A percentile compares a stretch with the other conserved stretches of the same genome.
These are phyloP conservation scores for Rhegmatorhina hoffmannsi DNA, from an alignment of 2,113 vertebrate genomes.

Conservation along the genomic window DNA sequence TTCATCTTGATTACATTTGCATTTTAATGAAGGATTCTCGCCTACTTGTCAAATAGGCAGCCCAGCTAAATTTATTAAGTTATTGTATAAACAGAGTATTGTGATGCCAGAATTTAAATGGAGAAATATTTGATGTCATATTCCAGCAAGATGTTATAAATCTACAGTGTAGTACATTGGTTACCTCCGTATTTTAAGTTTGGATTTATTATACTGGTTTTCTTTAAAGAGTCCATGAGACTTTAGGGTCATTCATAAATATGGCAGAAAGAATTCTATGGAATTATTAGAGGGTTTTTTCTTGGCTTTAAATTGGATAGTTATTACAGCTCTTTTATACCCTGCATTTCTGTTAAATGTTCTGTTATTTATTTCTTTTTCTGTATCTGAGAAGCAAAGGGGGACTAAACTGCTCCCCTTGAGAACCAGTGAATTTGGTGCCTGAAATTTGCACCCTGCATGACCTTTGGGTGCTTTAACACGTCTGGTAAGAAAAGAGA, in stretches of 20 bases:
- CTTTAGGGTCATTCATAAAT: background rate
- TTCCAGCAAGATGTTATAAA: background rate
- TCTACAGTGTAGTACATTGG: background rate
- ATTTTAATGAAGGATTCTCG: constrained; percentile 76
- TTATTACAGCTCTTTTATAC: background rate
- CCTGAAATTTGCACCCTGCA: background rate
- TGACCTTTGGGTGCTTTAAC: background rate
- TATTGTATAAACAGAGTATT: constrained; percentile 64
- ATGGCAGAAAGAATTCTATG: background rate
- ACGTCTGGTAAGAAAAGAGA: background rate
- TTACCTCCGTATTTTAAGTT: background rate
- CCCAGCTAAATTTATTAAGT: constrained; percentile 66
- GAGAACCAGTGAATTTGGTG: background rate
- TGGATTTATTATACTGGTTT: background rate
- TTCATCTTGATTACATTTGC: constrained; percentile 74
- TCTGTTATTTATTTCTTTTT: background rate
- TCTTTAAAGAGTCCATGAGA: background rate
- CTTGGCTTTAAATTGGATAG: background rate
- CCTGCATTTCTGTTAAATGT: background rate
- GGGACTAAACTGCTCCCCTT: background rate
- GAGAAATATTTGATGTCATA: constrained; percentile 54
- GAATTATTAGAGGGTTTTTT: background rate
- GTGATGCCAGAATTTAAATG: constrained; percentile 44
- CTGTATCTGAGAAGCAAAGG: background rate
- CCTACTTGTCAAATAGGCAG: constrained; percentile 72